Base-by-base conservation (phyloP, 1,140 invertebrate genomes). In the Drosophila kepulauana region DNA sequence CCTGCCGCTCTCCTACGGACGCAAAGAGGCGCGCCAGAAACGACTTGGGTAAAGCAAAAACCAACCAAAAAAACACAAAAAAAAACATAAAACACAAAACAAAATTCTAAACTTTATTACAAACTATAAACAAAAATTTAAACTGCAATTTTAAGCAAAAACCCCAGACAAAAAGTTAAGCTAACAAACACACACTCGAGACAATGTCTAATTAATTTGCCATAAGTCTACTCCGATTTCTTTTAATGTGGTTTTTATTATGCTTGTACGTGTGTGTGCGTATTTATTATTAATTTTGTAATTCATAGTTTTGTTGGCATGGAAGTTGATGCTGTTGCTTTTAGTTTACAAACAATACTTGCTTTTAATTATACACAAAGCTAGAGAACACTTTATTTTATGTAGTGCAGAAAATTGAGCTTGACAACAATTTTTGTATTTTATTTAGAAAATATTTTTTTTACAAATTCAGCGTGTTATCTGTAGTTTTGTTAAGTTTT, bases 1-100 rank as follows among this genome's bases (percentile, higher is more conserved):
- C 84, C 93, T 95, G 91, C 94, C 94, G 64, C 92, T 95, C 89
- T 94, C 94, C 87, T 94, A 94, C 91, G 94, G 94, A 90, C 94
- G 94, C 79, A 94, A 94, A 91, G 94, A 95, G 92, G 94, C 93
- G 81, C 93, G 94, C 69, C 94, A 94, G 91, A 94, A 94, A 91
- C 93, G 94, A 91, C 94, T 93, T 94, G 92, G 94, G 94, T 95
- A 93, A 82, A 81, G 85, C 81, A 82, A 88, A 79, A 52, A 61
- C 70, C 59, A 35, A 67, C 65, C 30, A 66, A 49, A 68, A 76
- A 63, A 64, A 54, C 5, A 20, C 62, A 49, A 65, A 67, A 28
- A n/a, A 38, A 57, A 52, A 67, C 10, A 25, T 48, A 76, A 63
- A 64, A 54, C 5, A 20, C 62, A 49, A 65, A 67, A 28, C 13